Evolutionary conservation across 2,797 vertebrate species (phyloP), one percentile per base, ranked within the genome.

Genomic region (Tokudaia tokunoshimensis): DNA sequence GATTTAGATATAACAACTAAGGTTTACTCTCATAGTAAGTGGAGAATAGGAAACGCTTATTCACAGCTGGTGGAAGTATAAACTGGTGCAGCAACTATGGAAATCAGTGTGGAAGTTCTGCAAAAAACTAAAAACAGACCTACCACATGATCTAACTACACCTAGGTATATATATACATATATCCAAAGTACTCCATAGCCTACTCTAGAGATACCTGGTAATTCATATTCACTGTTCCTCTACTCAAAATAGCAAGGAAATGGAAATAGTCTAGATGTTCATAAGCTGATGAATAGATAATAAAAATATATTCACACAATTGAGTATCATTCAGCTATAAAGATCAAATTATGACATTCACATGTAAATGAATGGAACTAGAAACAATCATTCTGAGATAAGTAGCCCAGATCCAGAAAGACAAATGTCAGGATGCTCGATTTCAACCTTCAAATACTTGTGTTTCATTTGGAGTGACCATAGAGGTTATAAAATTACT

Each of bases 1-100:
- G 50, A 93, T 93, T 74, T 96, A 19, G 31, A 37, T 26, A 3
- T 80, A 95, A 75, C n/a, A 89, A 91, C 17, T 80, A 29, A 47
- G 29, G 20, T 72, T 84, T 75, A 19, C 29, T 88, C 94, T 87
- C 22, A 83, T 52, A 70, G 44, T 63, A 91, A 65, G 59, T 47
- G 17, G 41, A 29, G 26, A 84, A 47, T 47, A 63, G 59, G 10
- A 84, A 65, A 84, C 29, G 65, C 59, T 44, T 84, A 65, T 31
- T 84, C 29, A 65, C 6, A 34, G 61, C 61, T 84, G 41, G 61
- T 84, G 10, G 41, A 47, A 84, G 29, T 65, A 84, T 17, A 47
- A 65, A 65, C 59, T 65, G 10, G 59, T 47, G 26, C 37, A 84
- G 59, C 26, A 65, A 47, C 59, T 84, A 47, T 34, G 61, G 37